These are phyloP conservation scores for Drosophila koepferae DNA, from an alignment of 2,888 invertebrate species.

Conservation along the genomic window DNA sequence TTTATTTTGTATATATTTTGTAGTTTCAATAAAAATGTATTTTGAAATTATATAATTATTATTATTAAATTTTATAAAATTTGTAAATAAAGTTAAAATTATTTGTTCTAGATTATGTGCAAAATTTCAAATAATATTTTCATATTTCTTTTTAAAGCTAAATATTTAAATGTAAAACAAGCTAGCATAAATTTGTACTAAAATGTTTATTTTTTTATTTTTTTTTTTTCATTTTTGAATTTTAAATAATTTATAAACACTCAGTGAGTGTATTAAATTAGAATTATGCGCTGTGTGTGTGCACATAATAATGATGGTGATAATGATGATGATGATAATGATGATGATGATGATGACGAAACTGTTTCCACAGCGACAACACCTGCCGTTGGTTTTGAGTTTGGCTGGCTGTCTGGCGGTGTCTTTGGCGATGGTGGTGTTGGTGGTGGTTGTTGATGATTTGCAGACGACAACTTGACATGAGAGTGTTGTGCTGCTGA, in stretches of 20 bases:
- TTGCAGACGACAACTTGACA: conserved; percentile 69
- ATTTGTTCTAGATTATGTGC: no score
- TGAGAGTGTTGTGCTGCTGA: conserved; percentile 70
- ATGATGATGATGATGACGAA: conserved; percentile 23
- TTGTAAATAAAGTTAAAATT: no score
- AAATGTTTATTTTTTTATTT: rapidly evolving
- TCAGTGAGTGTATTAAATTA: conserved; percentile 10
- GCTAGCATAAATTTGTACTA: background rate
- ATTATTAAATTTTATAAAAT: no score
- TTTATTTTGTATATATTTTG: no score
- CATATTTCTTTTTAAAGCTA: no score
- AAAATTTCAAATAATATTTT: background rate
- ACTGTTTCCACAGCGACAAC: conserved; percentile 19
- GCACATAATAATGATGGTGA: conserved; percentile 18
- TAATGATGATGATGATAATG: conserved; percentile 31
- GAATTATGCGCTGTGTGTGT: conserved; percentile 32
- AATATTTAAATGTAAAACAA: no score
- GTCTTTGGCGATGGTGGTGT: conserved; percentile 24
- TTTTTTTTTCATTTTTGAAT: background rate
- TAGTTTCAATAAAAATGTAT: no score
- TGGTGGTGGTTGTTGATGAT: conserved; percentile 34
- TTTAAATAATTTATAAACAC: background rate
- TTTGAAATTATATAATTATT: no score
- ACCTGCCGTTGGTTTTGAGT: conserved; percentile 31
- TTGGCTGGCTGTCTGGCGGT: conserved; percentile 18